A percentile compares a stretch with the other conserved stretches of the same genome.
Conservation (phyloP, 2,888 invertebrate species). For the Hypselothyrea guttata region DNA sequence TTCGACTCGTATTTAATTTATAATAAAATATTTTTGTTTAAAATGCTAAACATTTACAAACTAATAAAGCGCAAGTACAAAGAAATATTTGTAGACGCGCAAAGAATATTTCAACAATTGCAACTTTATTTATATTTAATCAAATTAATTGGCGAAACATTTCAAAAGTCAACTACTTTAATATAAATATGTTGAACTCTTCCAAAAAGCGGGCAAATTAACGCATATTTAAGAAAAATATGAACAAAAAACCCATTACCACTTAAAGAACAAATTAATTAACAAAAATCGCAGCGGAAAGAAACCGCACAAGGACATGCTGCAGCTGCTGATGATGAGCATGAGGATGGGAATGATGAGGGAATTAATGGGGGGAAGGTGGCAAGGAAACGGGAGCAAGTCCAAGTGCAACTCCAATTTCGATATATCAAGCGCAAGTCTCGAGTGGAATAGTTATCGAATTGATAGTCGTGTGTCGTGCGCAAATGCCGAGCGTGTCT, state of each 20-base stretch:
- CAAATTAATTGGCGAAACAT: no score
- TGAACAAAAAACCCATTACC: constrained; percentile 3
- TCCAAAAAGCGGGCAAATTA: no score
- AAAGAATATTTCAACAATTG: no score
- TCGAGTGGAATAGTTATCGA: constrained; percentile 30
- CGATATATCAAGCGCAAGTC: constrained; percentile 6
- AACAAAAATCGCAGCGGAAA: constrained; percentile 11
- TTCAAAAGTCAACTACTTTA: no score
- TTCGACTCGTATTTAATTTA: no score
- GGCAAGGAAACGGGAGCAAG: constrained; percentile 7
- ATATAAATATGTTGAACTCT: no score
- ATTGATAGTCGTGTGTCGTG: constrained; percentile 76
- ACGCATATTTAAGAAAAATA: background rate
- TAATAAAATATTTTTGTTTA: no score
- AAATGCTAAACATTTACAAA: no score
- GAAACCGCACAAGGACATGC: constrained; percentile 7
- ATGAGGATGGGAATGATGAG: background rate
- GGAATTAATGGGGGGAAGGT: background rate
- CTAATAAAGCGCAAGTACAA: no score
- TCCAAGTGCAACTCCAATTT: constrained; percentile 9
- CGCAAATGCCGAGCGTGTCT: constrained; percentile 75
- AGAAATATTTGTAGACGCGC: no score
- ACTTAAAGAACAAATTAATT: constrained; percentile 41
- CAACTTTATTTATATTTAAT: no score
- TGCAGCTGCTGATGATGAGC: background rate